Conservation (phyloP, 2,888 invertebrate species). For the Pyrocoelia pectoralis region DNA sequence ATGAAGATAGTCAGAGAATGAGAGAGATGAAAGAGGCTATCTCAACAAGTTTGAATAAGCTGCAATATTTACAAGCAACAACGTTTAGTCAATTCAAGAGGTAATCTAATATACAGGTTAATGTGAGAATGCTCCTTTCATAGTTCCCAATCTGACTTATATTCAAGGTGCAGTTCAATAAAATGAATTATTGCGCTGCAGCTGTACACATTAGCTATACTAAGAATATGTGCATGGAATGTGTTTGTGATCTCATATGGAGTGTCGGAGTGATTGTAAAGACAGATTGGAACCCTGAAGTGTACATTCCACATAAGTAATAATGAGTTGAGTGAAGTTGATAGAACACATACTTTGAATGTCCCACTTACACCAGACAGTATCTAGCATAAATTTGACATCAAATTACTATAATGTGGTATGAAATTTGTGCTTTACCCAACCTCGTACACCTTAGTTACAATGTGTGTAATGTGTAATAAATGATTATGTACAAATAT, state of each 20-base stretch:
- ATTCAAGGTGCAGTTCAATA: constrained; percentile 50
- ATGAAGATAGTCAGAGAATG: constrained; percentile 61
- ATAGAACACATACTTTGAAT: too few relatives aligned
- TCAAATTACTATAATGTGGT: too few relatives aligned
- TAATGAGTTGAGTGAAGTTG: constrained; percentile 36
- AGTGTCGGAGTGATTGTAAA: constrained; percentile 46
- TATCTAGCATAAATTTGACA: too few relatives aligned
- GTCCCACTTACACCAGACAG: too few relatives aligned
- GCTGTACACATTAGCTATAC: constrained; percentile 36
- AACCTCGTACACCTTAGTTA: too few relatives aligned
- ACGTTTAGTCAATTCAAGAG: constrained; percentile 58
- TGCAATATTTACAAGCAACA: constrained; percentile 68
- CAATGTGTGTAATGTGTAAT: constrained; percentile 52
- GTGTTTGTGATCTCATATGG: constrained; percentile 29
- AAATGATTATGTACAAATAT: constrained; percentile 48
- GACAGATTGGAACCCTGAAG: constrained; percentile 72
- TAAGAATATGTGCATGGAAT: constrained; percentile 30
- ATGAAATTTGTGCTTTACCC: too few relatives aligned
- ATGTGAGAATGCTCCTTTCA: constrained; percentile 81
- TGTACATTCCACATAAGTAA: constrained; percentile 68
- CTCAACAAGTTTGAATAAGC: constrained; percentile 61
- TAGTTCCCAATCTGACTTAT: constrained; percentile 79
- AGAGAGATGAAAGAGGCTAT: constrained; percentile 61
- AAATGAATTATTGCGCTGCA: constrained; percentile 32
- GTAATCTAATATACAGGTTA: constrained; percentile 52